Evolutionary conservation across 2,797 vertebrate genomes (phyloP).

Genomic region (Cyprinodon diabolis): DNA sequence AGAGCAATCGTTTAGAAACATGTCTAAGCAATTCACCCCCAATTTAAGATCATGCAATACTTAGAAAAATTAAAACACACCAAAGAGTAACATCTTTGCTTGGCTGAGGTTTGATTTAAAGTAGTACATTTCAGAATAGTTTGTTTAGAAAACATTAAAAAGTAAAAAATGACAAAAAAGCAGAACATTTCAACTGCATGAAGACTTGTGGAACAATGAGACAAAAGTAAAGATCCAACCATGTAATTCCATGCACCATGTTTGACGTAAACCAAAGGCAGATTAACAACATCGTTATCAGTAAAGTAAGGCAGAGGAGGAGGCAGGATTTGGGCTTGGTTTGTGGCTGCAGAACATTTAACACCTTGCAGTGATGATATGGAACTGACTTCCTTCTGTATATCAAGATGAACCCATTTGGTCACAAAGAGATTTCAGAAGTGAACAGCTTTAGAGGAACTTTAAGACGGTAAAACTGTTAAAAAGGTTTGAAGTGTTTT

Average conservation of each 20-base stretch:
- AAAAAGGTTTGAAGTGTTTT: background rate
- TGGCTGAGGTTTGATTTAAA: background rate
- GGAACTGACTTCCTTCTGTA: too few relatives aligned
- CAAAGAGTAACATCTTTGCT: background rate
- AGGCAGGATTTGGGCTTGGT: background rate
- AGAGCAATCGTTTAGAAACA: background rate
- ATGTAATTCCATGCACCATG: background rate
- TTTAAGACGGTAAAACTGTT: background rate
- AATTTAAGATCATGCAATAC: background rate
- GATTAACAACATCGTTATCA: background rate
- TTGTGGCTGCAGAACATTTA: background rate
- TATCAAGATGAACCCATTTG: too few relatives aligned
- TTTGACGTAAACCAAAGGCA: background rate
- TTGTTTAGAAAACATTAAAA: background rate
- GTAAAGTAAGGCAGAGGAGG: background rate
- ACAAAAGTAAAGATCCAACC: background rate
- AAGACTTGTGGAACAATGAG: background rate
- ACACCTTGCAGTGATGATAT: background rate
- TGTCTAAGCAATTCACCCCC: background rate
- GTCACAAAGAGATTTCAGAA: background rate
- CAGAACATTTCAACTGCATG: background rate
- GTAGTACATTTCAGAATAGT: background rate
- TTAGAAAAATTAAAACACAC: constrained; percentile 36
- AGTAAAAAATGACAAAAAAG: background rate
- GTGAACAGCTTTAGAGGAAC: background rate